Conservation (phyloP, 2,797 vertebrate species). For the Mallotus villosus region DNA sequence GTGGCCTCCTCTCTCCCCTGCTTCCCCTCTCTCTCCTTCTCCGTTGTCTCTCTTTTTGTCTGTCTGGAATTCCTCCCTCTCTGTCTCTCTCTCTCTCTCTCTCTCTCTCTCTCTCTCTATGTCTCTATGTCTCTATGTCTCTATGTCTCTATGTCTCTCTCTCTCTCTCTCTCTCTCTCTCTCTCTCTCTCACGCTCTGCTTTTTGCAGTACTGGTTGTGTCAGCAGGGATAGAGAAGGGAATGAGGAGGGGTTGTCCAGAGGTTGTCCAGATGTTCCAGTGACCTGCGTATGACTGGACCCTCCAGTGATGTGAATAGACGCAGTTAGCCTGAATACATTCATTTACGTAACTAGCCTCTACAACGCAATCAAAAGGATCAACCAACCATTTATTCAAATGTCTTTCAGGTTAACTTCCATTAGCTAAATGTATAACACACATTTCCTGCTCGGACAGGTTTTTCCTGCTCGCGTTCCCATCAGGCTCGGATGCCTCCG, state of each 20-base stretch:
- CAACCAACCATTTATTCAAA: not conserved
- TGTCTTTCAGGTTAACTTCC: too few species aligned
- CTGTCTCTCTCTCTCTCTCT: not conserved
- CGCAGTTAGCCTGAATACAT: slow-evolving; percentile 17
- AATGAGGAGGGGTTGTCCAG: slow-evolving; percentile 44
- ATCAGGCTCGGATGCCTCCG: too few species aligned
- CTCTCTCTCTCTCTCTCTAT: not conserved
- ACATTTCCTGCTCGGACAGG: too few species aligned
- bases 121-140: not conserved
- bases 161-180: not conserved
- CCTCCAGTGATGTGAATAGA: slow-evolving; percentile 33
- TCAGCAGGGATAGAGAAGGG: slow-evolving; percentile 46
- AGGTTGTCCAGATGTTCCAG: slow-evolving; percentile 44
- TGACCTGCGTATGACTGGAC: not conserved
- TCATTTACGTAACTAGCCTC: not conserved
- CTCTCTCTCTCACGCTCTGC: not conserved
- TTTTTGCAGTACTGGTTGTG: slow-evolving; percentile 55
- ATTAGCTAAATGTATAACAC: too few species aligned
- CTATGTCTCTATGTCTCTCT: not conserved
- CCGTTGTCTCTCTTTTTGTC: not conserved
- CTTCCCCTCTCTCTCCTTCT: too few species aligned
- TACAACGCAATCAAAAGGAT: slow-evolving; percentile 10
- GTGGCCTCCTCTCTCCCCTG: too few species aligned
- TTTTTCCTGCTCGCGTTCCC: too few species aligned
- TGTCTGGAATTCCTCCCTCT: too few species aligned